phyloP scores from a whole-genome alignment of 2,797 vertebrate genomes.

The Phrynocephalus vlangalii region DNA sequence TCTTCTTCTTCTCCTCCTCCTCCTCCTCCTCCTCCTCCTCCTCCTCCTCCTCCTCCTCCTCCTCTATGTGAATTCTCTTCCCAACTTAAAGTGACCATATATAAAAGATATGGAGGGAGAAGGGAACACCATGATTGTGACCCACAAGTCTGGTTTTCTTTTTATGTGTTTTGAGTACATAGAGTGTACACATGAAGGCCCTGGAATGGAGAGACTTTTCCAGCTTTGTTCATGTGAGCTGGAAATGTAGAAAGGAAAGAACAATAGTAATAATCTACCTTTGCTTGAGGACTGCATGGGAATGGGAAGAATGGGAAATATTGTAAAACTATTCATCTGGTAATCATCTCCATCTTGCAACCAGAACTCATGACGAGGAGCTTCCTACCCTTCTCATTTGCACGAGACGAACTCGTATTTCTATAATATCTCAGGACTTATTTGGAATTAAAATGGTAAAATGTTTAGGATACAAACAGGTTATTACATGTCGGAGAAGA shows the following conservation, averaged over 20 bases:
- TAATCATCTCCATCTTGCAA: no score
- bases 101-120: no score
- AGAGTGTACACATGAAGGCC: background rate
- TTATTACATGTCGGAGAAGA: no score
- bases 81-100: background rate
- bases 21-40: no score
- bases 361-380: no score
- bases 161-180: background rate
- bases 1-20: no score
- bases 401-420: background rate
- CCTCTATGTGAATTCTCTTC: background rate
- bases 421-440: background rate
- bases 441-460: background rate
- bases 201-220: background rate
- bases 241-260: background rate
- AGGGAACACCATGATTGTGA: background rate
- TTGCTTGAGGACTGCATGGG: no score
- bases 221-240: background rate
- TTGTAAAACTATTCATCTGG: no score
- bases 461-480: no score
- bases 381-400: no score
- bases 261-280: background rate
- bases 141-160: background rate
- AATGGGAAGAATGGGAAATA: no score
- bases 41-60: no score